Evolutionary conservation across 2,888 invertebrate genomes (phyloP).

Genomic region (Cryptocheilus praepositus): DNA sequence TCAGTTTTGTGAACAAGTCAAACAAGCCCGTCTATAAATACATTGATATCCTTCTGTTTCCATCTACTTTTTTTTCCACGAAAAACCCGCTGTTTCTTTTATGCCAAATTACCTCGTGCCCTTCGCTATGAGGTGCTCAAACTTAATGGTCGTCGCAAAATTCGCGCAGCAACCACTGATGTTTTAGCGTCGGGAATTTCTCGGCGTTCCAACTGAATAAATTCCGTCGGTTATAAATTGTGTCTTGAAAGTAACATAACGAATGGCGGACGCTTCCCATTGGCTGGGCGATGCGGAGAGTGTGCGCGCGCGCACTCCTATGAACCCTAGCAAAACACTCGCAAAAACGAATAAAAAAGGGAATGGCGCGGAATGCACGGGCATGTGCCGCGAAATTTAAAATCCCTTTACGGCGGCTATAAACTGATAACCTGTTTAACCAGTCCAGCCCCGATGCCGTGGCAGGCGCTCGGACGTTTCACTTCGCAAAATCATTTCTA

Average conservation of each 20-base stretch:
- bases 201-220: too few relatives aligned
- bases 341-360: constrained; percentile 41
- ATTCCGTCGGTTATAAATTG: neutral
- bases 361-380: constrained; percentile 54
- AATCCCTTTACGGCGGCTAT: constrained; percentile 71
- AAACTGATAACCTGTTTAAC: constrained; percentile 73
- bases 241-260: constrained; percentile 1
- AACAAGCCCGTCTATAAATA: too few relatives aligned
- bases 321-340: constrained; percentile 1
- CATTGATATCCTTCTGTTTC: too few relatives aligned
- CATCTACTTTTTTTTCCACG: too few relatives aligned
- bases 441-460: constrained; percentile 56
- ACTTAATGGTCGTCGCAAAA: too few relatives aligned
- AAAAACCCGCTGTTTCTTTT: too few relatives aligned
- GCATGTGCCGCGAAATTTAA: constrained; percentile 72
- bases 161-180: too few relatives aligned
- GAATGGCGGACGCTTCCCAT: constrained; percentile 17
- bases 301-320: constrained; percentile 3
- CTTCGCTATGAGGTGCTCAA: too few relatives aligned
- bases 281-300: constrained; percentile 9
- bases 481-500: constrained; percentile 42
- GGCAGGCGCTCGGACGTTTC: constrained; percentile 42
- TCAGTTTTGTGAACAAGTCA: too few relatives aligned
- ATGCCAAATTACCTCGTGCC: too few relatives aligned
- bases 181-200: too few relatives aligned